Evolutionary conservation across 2,113 vertebrate species (phyloP), one percentile per base, ranked within the genome.

Genomic region (Ochotona princeps): DNA sequence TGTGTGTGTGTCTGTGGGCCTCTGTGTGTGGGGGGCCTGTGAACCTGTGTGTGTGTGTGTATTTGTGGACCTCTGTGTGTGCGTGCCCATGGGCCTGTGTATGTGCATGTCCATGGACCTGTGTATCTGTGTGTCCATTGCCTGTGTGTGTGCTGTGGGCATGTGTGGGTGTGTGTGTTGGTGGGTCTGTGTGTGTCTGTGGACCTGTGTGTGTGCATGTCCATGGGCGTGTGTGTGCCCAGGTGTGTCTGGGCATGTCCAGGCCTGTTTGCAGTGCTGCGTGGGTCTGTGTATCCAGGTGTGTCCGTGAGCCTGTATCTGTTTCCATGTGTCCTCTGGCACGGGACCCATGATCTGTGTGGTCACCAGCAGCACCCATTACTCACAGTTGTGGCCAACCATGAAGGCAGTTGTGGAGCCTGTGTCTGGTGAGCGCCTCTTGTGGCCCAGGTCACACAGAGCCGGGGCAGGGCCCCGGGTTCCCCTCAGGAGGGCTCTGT

Each of bases 1-100:
- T n/a, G 38, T 20, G 30, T 30, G 14, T 70, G 30, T 30, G 44
- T 35, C 2, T 7, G 9, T 20, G 18, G 26, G 9, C 13, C 30
- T 57, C 0, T 66, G 57, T 38, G 15, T 44, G 18, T 83, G 20
- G 44, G 8, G 49, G 30, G 2, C 30, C 7, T 35, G 9, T 25
- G 1, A 10, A n/a, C 20, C 23, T 44, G 38, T 44, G 38, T 44
- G 38, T 44, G 38, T 44, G 38, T 44, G 38, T 44, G 38, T 57
- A 35, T 23, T 8, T 11, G 28, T n/a, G 61, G 8, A 6, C 18
- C 0, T 10, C 0, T 23, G 2, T n/a, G 38, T 20, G 30, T 30
- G 14, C 70, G 30, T 30, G 44, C 47, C 2, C 11, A 10, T 20
- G 18, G 26, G 9, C 13, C 30, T 57, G 0, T 66, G 57, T 38